Conservation (phyloP, 2,888 invertebrate species). For the Horisme vitalbata region DNA sequence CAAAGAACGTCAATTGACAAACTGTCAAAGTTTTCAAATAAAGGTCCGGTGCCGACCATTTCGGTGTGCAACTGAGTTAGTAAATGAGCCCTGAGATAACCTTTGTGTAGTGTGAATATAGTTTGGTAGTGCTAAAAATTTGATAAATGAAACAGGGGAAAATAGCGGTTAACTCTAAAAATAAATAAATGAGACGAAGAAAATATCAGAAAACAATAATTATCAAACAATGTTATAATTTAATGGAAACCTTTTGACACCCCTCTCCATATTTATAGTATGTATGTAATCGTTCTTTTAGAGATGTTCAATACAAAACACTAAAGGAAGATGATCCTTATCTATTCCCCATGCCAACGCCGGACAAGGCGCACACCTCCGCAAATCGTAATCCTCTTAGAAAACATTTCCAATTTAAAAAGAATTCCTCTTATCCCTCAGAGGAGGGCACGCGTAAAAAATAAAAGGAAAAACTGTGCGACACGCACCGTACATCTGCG, state of each 20-base stretch:
- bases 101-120: too few relatives aligned
- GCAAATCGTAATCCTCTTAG: constrained; percentile 82
- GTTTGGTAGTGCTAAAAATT: too few relatives aligned
- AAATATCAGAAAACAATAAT: too few relatives aligned
- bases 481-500: constrained; percentile 58
- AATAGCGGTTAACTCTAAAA: too few relatives aligned
- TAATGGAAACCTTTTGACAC: neutral
- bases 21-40: too few relatives aligned
- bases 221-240: too few relatives aligned
- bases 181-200: too few relatives aligned
- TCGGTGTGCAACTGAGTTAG: too few relatives aligned
- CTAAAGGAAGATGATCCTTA: constrained; percentile 65
- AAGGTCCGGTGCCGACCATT: too few relatives aligned
- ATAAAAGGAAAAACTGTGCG: constrained; percentile 78
- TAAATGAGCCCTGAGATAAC: too few relatives aligned
- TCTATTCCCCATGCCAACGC: constrained; percentile 62
- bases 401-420: constrained; percentile 84
- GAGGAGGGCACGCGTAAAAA: constrained; percentile 79
- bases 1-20: too few relatives aligned
- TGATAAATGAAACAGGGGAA: too few relatives aligned
- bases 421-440: constrained; percentile 80
- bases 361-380: constrained; percentile 65
- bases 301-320: constrained; percentile 65
- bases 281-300: constrained; percentile 50
- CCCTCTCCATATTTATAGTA: constrained; percentile 50